Conservation (phyloP, 2,797 vertebrate species). For the Sphenopsis melanotis region DNA sequence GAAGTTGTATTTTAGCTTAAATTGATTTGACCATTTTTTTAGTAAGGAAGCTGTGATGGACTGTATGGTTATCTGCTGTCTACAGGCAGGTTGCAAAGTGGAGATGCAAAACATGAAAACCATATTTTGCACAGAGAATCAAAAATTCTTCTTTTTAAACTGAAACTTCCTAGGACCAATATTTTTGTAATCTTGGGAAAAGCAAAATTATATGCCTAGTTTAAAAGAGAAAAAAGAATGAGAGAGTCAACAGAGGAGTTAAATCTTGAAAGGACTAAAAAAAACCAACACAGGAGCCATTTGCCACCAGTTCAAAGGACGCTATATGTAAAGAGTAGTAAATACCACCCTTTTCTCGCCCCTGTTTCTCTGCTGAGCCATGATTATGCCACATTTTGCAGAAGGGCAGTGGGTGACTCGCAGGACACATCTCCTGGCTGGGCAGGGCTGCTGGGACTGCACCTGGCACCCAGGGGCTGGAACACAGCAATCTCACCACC, state of each 20-base stretch:
- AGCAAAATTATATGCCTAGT: neutral
- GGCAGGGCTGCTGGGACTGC: neutral
- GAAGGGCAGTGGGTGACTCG: neutral
- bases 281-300: accelerated
- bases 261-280: neutral
- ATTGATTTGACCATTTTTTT: neutral
- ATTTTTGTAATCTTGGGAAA: neutral
- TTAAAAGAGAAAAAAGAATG: neutral
- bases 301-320: neutral
- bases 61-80: neutral
- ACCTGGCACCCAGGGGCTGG: neutral
- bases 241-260: neutral
- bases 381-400: neutral
- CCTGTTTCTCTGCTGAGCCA: neutral
- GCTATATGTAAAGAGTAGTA: neutral
- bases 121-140: neutral
- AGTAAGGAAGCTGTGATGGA: neutral
- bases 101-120: neutral
- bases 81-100: neutral
- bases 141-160: neutral
- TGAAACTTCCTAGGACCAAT: neutral
- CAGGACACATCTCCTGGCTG: neutral
- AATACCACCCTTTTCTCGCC: neutral
- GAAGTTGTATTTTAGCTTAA: neutral
- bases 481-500: neutral